phyloP scores from a whole-genome alignment of 2,113 vertebrate genomes.

The Equus przewalskii region DNA sequence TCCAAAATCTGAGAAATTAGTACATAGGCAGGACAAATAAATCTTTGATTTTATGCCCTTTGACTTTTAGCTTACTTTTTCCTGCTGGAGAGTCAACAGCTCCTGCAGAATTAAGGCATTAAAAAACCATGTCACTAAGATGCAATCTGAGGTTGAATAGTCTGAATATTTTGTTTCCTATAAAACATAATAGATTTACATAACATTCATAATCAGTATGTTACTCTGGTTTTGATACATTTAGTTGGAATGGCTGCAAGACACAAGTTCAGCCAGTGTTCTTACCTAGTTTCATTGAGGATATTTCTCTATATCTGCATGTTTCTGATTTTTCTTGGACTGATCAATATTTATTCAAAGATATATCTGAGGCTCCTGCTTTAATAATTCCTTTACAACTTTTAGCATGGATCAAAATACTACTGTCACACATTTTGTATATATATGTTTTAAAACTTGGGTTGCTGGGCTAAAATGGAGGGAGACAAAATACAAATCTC shows the following conservation, averaged over 20 bases:
- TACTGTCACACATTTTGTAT: neutral
- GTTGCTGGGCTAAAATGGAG: neutral
- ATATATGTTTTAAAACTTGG: neutral
- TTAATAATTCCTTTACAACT: neutral
- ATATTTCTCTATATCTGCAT: neutral
- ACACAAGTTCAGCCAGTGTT: neutral
- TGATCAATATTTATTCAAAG: neutral
- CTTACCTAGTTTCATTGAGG: neutral
- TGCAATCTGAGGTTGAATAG: neutral
- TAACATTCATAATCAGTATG: neutral
- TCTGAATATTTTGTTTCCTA: neutral
- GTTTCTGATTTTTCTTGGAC: conserved; percentile 18
- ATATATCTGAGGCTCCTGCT: neutral
- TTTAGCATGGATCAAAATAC: neutral
- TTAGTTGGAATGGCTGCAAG: neutral
- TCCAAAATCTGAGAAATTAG: neutral
- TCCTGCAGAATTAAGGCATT: neutral
- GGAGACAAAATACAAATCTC: neutral
- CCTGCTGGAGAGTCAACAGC: neutral
- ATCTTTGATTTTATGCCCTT: neutral
- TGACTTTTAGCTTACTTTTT: neutral
- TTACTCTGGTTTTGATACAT: neutral
- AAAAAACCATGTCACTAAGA: neutral
- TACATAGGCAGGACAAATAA: neutral
- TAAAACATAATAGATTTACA: neutral